Evolutionary conservation across 2,113 vertebrate genomes (phyloP), one percentile per base, ranked within the genome.

Genomic region (Phoxinus phoxinus): DNA sequence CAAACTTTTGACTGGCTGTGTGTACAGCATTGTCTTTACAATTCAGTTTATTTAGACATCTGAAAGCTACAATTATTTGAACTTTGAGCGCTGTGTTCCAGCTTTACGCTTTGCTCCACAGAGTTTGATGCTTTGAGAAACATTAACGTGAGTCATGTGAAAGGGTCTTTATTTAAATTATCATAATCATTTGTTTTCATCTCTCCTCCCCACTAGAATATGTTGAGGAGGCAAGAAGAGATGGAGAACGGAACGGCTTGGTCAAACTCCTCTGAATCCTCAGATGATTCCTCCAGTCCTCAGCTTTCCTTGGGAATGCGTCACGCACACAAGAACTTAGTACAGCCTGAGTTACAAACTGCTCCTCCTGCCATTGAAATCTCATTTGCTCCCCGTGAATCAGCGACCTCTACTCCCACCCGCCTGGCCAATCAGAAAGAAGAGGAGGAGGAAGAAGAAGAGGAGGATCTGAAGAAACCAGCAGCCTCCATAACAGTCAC

Each of bases 221-320:
- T 97, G 96, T 89, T 98, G 74, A 94, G 93, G 12, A 95, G 96
- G 1, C 97, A 97, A 67, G 96, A 98, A 15, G 97, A 98, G 81
- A 84, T 96, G 58, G 97, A 98, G 90, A 98, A 98, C 0, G 97
- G 97, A 83, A 96, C 96, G 0, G 97, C 97, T 0, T 98, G 97
- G 97, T 99, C 97, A 6, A 95, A 98, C 88, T 99, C 98, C 30
- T 98, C 98, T 0, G 98, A 99, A 86, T 99, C 98, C 1, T 98
- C 97, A 0, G 97, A 99, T 0, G 97, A 99, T 87, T 99, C 97
- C 9, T 97, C 96, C 78, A 98, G 97, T 87, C 97, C 97, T 7
- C 97, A 96, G 93, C 93, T 98, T 1, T 95, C 97, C 0, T 91
- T 93, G 11, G 94, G 93, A 1, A 71, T 92, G 56, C 94, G 94